These are phyloP conservation scores for Chaunax sp. DNA, from an alignment of 2,797 vertebrate genomes.

Conservation along the genomic window DNA sequence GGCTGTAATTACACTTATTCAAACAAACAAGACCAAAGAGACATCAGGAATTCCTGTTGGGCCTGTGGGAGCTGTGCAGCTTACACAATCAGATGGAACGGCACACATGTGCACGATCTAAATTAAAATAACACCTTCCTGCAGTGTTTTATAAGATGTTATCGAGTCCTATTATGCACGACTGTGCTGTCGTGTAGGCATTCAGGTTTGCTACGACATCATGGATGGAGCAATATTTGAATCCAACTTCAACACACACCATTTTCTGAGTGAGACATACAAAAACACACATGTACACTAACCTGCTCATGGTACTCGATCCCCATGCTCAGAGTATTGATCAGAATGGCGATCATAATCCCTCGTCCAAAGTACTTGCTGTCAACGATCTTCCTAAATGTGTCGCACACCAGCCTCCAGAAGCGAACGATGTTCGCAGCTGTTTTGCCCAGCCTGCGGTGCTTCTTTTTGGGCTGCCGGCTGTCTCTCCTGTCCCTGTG, in stretches of 20 bases:
- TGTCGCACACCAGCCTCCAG: conserved; percentile 94
- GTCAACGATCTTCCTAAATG: conserved; percentile 93
- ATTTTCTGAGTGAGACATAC: too few species aligned
- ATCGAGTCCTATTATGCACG: background rate
- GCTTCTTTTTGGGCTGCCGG: conserved; percentile 79
- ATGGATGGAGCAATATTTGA: background rate
- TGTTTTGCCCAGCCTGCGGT: conserved; percentile 67
- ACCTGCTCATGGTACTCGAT: conserved; percentile 97
- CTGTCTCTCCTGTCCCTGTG: conserved; percentile 86
- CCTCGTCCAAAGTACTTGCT: conserved; percentile 98
- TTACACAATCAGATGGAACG: conserved; percentile 48
- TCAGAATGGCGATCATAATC: conserved; percentile 97
- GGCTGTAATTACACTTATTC: conserved; percentile 70
- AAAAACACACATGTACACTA: conserved; percentile 49
- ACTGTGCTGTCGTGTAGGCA: background rate
- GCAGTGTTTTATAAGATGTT: conserved; percentile 1
- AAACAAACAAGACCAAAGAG: conserved; percentile 68
- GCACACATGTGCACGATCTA: conserved; percentile 39
- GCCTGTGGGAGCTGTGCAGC: conserved; percentile 43
- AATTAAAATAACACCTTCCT: conserved; percentile 14
- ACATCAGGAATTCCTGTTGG: conserved; percentile 65
- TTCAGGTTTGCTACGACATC: background rate
- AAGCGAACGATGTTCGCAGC: conserved; percentile 84
- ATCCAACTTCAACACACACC: too few species aligned
- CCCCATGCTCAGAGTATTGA: conserved; percentile 98